These are phyloP conservation scores for cattle (Bos taurus) DNA, from an alignment of 2,113 vertebrate species.

Conservation along the genomic window DNA sequence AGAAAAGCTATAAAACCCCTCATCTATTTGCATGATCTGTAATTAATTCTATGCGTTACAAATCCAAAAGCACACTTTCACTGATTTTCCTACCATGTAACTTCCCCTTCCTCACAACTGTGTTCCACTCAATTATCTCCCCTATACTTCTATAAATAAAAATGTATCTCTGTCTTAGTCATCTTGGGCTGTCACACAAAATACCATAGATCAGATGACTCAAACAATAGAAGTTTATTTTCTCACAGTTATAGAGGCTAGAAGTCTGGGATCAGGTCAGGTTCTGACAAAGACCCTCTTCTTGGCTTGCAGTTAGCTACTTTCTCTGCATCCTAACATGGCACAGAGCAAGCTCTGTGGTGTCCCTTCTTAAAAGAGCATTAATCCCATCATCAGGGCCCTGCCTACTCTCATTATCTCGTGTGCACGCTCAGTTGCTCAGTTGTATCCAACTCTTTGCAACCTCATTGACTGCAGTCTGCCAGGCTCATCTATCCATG, in stretches of 20 bases:
- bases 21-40: constrained; percentile 29
- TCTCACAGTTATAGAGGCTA: not conserved
- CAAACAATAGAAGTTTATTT: not conserved
- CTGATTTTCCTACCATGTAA: not conserved
- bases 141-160: not conserved
- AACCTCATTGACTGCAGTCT: not conserved
- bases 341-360: not conserved
- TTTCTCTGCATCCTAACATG: not conserved
- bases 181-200: not conserved
- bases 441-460: not conserved
- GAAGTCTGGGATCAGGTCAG: not conserved
- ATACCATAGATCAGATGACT: not conserved
- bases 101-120: not conserved
- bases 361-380: not conserved
- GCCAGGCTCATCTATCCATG: not conserved
- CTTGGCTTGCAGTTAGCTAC: not conserved
- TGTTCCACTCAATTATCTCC: not conserved
- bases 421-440: not conserved
- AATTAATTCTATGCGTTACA: constrained; percentile 30
- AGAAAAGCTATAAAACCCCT: constrained; percentile 44
- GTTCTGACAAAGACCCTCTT: not conserved
- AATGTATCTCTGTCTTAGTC: not conserved
- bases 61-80: constrained; percentile 11
- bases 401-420: not conserved
- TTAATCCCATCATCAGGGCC: not conserved